Conservation (phyloP, 1,140 invertebrate genomes). For the Trichomalopsis sarcophagae region DNA sequence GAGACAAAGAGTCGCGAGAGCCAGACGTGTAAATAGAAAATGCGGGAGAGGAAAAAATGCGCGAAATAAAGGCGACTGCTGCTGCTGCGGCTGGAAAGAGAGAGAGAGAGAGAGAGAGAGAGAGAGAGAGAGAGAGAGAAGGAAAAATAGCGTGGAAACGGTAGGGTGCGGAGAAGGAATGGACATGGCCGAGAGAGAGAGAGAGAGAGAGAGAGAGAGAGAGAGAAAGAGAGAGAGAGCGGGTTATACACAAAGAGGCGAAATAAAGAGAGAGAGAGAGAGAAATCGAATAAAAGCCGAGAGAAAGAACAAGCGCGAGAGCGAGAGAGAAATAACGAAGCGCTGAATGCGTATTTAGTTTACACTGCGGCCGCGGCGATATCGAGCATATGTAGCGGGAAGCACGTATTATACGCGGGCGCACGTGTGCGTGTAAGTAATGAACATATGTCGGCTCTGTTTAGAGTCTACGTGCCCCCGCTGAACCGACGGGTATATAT, state of each 20-base stretch:
- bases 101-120: conserved; percentile 24
- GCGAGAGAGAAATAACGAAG: neutral
- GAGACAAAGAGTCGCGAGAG: conserved; percentile 22
- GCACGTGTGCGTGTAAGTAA: conserved; percentile 25
- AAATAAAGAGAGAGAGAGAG: conserved; percentile 16
- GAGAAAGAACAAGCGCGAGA: neutral
- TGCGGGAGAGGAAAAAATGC: neutral
- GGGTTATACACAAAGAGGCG: conserved; percentile 10
- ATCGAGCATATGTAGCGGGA: conserved; percentile 26
- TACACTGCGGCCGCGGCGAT: neutral
- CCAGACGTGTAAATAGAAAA: conserved; percentile 40
- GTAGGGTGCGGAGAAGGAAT: neutral
- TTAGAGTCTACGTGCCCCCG: conserved; percentile 37
- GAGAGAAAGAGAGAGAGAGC: conserved; percentile 14
- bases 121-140: conserved; percentile 23
- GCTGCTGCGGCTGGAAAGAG: neutral
- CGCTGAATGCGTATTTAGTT: conserved; percentile 16
- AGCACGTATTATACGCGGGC: conserved; percentile 8
- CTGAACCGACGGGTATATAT: neutral
- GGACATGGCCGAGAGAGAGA: neutral
- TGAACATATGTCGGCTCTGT: conserved; percentile 47
- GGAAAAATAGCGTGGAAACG: conserved; percentile 7
- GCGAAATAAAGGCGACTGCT: conserved; percentile 18
- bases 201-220: conserved; percentile 11
- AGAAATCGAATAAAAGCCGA: neutral